phyloP scores from a whole-genome alignment of 2,797 vertebrate genomes.

The Enteromius thamalakanensis region DNA sequence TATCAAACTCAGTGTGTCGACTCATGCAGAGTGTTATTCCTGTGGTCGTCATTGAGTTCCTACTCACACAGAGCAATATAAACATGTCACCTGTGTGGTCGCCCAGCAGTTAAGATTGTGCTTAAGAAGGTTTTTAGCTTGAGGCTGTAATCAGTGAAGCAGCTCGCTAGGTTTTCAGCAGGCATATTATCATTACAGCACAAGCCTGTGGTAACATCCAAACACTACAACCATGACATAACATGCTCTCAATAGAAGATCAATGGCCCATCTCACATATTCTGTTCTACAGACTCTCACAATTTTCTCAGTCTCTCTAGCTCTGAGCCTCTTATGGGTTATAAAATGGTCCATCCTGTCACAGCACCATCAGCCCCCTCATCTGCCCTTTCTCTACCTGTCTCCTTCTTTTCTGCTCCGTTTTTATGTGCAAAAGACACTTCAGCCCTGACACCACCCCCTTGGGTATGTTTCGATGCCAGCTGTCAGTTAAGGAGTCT shows the following conservation, averaged over 20 bases:
- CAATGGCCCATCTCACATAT: neutral
- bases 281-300: neutral
- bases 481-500: slow-evolving; percentile 30
- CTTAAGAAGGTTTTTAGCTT: neutral
- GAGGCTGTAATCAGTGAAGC: neutral
- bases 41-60: neutral
- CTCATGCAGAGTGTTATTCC: neutral
- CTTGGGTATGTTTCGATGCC: slow-evolving; percentile 30
- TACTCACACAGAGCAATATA: neutral
- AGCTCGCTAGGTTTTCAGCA: neutral
- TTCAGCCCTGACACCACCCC: slow-evolving; percentile 32
- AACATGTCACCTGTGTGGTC: neutral
- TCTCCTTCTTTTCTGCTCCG: neutral
- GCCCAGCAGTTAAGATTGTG: neutral
- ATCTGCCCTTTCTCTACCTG: slow-evolving; percentile 4
- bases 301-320: neutral
- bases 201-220: neutral
- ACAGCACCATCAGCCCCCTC: neutral
- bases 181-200: slow-evolving; percentile 6
- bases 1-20: neutral
- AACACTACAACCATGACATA: slow-evolving; percentile 8
- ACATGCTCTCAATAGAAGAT: slow-evolving; percentile 1
- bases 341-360: slow-evolving; percentile 17
- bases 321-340: neutral
- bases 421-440: slow-evolving; percentile 9